phyloP scores from a whole-genome alignment of 2,113 vertebrate genomes.

The Macrotus californicus region DNA sequence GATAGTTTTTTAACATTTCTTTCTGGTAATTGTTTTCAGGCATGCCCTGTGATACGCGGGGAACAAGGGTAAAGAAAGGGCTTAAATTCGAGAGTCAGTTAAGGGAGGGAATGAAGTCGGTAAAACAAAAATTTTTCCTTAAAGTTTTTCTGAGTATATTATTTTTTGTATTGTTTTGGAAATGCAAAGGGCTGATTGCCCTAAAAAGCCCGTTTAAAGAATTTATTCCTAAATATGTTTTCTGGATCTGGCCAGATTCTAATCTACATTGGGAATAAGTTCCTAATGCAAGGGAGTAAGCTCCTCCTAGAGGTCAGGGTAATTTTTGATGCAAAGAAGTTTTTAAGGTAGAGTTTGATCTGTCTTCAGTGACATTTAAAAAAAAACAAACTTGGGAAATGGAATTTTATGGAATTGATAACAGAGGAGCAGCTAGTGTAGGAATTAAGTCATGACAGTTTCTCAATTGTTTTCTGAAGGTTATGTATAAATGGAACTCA shows the following conservation, averaged over 20 bases:
- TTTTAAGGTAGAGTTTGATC: not conserved
- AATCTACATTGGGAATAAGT: not conserved
- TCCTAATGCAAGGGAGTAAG: not conserved
- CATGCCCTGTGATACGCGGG: not conserved
- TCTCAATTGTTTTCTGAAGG: not conserved
- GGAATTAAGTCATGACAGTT: not conserved
- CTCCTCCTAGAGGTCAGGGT: not conserved
- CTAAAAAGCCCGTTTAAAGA: not conserved
- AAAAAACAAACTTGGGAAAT: not conserved
- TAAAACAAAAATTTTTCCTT: not conserved
- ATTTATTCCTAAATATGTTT: not conserved
- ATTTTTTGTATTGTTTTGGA: slow-evolving; percentile 1
- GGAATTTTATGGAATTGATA: not conserved
- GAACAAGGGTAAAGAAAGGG: fast-evolving
- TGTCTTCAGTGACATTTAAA: not conserved
- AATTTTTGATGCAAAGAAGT: not conserved
- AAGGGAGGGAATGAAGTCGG: not conserved
- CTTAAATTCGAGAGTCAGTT: not conserved
- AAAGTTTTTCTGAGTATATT: not conserved
- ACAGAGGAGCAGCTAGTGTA: not conserved
- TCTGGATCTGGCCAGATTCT: not conserved
- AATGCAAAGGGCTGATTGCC: not conserved
- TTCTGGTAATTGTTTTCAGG: not conserved
- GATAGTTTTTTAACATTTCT: not conserved
- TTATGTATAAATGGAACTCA: not conserved